phyloP scores from a whole-genome alignment of 2,888 invertebrate species.

The Lepidonotus clava region DNA sequence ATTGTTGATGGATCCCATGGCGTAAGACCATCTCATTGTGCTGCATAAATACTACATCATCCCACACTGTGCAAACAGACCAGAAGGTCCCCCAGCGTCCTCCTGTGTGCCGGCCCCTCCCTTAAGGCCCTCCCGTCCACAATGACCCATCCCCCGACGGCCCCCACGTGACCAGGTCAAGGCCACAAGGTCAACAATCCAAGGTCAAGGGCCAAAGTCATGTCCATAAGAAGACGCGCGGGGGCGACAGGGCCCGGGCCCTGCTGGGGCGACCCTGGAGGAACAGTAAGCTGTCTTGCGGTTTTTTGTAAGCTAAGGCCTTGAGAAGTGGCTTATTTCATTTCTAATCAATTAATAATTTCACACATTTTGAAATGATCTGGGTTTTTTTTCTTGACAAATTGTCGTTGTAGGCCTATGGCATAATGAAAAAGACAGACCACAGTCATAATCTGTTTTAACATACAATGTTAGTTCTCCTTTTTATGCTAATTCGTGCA shows the following conservation, averaged over 20 bases:
- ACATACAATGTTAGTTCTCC: too few relatives aligned
- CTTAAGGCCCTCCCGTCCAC: background rate
- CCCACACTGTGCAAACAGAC: background rate
- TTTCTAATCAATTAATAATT: too few relatives aligned
- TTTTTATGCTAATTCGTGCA: too few relatives aligned
- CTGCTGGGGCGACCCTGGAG: background rate
- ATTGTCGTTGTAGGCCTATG: too few relatives aligned
- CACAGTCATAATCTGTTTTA: too few relatives aligned
- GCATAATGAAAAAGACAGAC: too few relatives aligned
- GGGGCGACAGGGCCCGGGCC: background rate
- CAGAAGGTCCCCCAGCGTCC: background rate
- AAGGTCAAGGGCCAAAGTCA: background rate
- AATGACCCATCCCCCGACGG: background rate
- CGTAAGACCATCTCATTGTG: background rate
- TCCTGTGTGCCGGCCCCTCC: background rate
- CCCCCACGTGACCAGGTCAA: background rate
- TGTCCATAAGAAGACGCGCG: background rate
- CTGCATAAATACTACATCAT: constrained; percentile 2
- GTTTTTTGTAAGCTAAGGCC: too few relatives aligned
- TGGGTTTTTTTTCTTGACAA: too few relatives aligned
- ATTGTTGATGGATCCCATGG: background rate
- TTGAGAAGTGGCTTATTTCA: too few relatives aligned
- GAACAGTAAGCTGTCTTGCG: too few relatives aligned
- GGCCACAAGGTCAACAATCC: constrained; percentile 2
- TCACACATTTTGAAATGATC: too few relatives aligned